A percentile compares a stretch with the other conserved stretches of the same genome.
phyloP scores from a whole-genome alignment of 2,797 vertebrate genomes.

The Gallirallus australis region DNA sequence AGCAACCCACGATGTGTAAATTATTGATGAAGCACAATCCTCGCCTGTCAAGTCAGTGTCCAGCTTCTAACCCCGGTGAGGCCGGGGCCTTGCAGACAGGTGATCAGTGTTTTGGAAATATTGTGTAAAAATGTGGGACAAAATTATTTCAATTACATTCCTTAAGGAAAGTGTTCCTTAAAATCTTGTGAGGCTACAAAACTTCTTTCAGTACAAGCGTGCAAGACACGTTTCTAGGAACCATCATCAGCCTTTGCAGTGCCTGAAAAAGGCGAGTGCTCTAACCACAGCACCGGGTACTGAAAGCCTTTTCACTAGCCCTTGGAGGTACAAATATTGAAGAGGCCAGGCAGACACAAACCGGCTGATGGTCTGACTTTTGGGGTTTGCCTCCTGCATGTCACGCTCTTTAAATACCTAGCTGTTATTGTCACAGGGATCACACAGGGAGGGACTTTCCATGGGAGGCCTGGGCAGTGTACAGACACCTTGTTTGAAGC shows the following conservation, averaged over 20 bases:
- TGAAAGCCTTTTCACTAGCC: neutral
- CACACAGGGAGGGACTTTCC: neutral
- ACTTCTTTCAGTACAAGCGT: neutral
- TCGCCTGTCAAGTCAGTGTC: neutral
- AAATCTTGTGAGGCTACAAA: neutral
- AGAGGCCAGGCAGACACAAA: neutral
- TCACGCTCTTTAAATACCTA: neutral
- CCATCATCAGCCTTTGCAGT: neutral
- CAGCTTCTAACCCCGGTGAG: neutral
- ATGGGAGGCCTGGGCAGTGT: neutral
- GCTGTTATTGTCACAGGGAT: fast-evolving
- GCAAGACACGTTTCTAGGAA: neutral
- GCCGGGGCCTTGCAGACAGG: neutral
- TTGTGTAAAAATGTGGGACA: neutral
- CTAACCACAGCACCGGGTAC: neutral
- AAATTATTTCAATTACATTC: neutral
- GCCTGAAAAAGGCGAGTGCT: neutral
- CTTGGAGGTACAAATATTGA: neutral
- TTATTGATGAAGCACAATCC: neutral
- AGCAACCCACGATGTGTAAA: neutral
- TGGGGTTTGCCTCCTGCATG: neutral
- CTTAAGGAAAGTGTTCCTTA: neutral
- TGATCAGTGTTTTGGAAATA: neutral
- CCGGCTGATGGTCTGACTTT: neutral
- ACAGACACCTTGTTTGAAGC: neutral